Base-by-base conservation (phyloP, 2,113 vertebrate genomes). In the Chionis minor region DNA sequence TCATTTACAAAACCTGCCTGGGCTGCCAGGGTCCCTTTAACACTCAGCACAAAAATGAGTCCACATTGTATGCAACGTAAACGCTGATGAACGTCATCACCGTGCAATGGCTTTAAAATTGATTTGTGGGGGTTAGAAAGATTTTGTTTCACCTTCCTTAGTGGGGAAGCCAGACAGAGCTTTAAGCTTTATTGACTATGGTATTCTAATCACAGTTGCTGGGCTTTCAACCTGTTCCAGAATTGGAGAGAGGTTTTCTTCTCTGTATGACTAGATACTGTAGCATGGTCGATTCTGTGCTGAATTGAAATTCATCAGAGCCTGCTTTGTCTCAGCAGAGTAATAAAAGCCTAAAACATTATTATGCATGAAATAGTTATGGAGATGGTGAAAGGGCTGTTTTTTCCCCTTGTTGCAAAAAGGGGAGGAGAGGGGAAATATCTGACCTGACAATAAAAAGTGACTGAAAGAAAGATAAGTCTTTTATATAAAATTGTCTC, bases 341-440 rank as follows among this genome's bases (percentile, higher is more conserved):
- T 92, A 96, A 97, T 98, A 98, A 98, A 98, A 97, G 65, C 98
- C 97, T 97, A 94, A 98, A 98, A 98, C 11, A 91, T 96, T 97
- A 95, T 96, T 97, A 98, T 92, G 96, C 94, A 98, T 97, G 93
- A 96, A 98, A 98, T 97, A 97, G 98, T 98, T 97, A 98, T 88
- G 69, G 88, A 92, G 83, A 87, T 94, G 82, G 58, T 82, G 80
- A 80, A 84, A 95, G 71, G 86, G 33, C 26, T 89, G 67, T 19
- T 86, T 95, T 69, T 42, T 38, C 54, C 84, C 38, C 45, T 63
- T 80, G 61, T 40, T 89, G 58, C 66, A 94, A 91, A 87, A 96
- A 58, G 21, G 28, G 72, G 69, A 93, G 71, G 38, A 85, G 27
- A 86, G 55, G 42, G 52, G 47, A 87, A 87, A 86, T 92, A 58